Conservation (phyloP, 2,888 invertebrate genomes). For the Hymenopus coronatus region DNA sequence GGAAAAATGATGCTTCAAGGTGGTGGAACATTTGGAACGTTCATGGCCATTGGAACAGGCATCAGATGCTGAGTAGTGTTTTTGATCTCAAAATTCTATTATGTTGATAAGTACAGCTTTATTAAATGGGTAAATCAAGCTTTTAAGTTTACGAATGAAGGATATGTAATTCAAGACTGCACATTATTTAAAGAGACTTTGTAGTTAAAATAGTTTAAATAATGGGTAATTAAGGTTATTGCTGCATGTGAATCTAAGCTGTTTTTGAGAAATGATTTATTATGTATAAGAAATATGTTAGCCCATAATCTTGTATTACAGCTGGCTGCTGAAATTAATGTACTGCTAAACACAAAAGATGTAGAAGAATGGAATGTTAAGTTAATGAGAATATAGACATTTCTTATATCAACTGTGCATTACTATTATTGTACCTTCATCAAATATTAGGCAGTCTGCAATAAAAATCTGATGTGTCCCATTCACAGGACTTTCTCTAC, state of each 20-base stretch:
- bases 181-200: not conserved
- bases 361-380: not conserved
- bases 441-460: too few species aligned
- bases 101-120: not conserved
- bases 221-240: not conserved
- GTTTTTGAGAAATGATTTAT: not conserved
- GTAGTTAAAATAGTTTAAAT: not conserved
- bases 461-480: too few species aligned
- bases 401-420: not conserved
- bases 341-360: not conserved
- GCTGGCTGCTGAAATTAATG: not conserved
- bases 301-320: not conserved
- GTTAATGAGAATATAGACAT: not conserved
- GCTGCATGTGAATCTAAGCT: not conserved
- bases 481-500: too few species aligned
- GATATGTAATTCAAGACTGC: not conserved
- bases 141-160: not conserved
- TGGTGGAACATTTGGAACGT: constrained; percentile 96
- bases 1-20: constrained; percentile 97
- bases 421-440: not conserved
- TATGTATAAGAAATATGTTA: not conserved
- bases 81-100: not conserved
- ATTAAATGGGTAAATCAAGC: not conserved
- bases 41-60: constrained; percentile 90
- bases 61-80: constrained; percentile 63